Evolutionary conservation across 1,140 invertebrate genomes (phyloP).

Genomic region (Sipha flava): DNA sequence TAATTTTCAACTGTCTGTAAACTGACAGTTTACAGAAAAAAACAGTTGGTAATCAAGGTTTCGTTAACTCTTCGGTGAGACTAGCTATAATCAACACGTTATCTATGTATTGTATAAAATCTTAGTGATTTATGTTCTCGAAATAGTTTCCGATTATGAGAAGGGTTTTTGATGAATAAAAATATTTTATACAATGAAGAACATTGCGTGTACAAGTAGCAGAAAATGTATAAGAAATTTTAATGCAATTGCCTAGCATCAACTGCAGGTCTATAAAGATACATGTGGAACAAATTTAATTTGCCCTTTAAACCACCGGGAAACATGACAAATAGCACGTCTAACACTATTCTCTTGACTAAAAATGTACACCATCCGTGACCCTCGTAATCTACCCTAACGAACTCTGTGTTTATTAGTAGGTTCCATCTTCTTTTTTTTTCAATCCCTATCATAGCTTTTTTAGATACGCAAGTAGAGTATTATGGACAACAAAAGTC

Average conservation of each 20-base stretch:
- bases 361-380: not conserved
- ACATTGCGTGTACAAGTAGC: too few species aligned
- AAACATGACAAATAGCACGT: not conserved
- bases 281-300: not conserved
- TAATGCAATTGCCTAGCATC: not conserved
- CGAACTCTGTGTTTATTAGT: constrained; percentile 1
- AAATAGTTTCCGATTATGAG: too few species aligned
- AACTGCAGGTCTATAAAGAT: not conserved
- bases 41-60: too few species aligned
- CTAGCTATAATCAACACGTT: too few species aligned
- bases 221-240: not conserved
- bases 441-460: not conserved
- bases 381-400: not conserved
- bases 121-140: too few species aligned
- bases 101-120: too few species aligned
- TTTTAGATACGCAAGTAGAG: not conserved
- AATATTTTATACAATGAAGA: too few species aligned
- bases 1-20: too few species aligned
- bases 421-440: not conserved
- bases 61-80: too few species aligned
- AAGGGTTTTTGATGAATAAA: too few species aligned
- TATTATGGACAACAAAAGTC: not conserved
- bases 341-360: not conserved
- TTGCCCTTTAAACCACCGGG: not conserved
- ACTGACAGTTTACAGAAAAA: too few species aligned